Conservation (phyloP, 2,797 vertebrate genomes). For the Limosa lapponica region DNA sequence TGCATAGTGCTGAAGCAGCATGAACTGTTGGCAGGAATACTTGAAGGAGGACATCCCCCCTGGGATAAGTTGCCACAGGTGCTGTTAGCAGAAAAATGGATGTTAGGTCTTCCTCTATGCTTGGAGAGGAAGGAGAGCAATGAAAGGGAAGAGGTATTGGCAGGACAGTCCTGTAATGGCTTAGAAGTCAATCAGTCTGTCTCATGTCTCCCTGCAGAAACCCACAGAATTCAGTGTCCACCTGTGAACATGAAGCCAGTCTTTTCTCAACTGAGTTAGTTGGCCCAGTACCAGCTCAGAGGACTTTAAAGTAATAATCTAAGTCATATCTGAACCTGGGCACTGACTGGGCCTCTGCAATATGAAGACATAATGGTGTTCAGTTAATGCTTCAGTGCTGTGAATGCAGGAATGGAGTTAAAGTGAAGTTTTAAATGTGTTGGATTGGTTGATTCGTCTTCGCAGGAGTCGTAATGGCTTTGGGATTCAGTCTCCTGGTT, state of each 20-base stretch:
- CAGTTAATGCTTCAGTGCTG: not conserved
- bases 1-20: not conserved
- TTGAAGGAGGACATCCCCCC: not conserved
- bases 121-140: not conserved
- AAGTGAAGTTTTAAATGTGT: not conserved
- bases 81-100: not conserved
- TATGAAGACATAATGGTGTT: fast-evolving
- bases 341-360: fast-evolving
- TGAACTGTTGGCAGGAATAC: not conserved
- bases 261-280: not conserved
- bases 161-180: not conserved
- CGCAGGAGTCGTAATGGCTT: not conserved
- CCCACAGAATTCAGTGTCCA: not conserved
- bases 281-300: not conserved
- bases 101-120: not conserved
- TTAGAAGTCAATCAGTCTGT: not conserved
- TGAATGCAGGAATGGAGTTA: not conserved
- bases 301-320: not conserved
- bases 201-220: not conserved
- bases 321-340: not conserved
- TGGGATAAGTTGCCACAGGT: not conserved
- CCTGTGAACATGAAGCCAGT: not conserved
- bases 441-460: not conserved
- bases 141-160: not conserved
- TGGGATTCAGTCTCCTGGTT: not conserved